Base-by-base conservation (phyloP, 2,888 invertebrate genomes). In the Ornithoptera alexandrae region DNA sequence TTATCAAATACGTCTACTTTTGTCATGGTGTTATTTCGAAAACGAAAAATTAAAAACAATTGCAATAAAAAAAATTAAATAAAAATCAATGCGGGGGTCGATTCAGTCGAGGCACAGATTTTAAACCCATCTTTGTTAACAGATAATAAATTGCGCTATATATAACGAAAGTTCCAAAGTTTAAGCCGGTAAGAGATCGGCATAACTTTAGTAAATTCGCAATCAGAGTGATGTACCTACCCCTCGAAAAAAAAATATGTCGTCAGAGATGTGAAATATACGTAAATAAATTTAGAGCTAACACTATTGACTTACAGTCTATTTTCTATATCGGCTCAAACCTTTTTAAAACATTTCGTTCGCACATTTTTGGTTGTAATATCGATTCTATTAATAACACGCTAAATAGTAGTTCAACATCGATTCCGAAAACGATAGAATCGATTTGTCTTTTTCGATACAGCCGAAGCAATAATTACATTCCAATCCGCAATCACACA, bases 361-460 rank as follows among this genome's bases (percentile, higher is more conserved):
- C 10, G 17, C 18, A 6, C 10, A 46, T 58, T 61, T 69, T 68
- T 64, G 68, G 63, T 63, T 50, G 50, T 59, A 64, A 57, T 67
- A 42, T 46, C 24, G 15, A 60, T 69, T 67, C 57, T 60, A 15
- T 61, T 36, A 58, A 65, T 46, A 39, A 15, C 46, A 17, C 46
- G 7, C 39, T 39, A 65, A 39, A 39, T 10, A 36, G 22, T 61
- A 56, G 65, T 65, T 56, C 53, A 56, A 60, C 42, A 64, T 53
- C 67, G 56, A 67, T 56, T 53, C 24, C 56, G 53, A 53, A 18
- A 66, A 66, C 36, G 15, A 57, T 42, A 42, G 10, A 60, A 61
- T 50, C 60, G 66, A 61, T 66, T 61, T 65, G 68, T 69, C 65
- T 69, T 69, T 64, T 53, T 64, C 39, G 50, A 65, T 56, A 61